These are phyloP conservation scores for Stegastes partitus DNA, from an alignment of 2,113 vertebrate genomes.

Conservation along the genomic window DNA sequence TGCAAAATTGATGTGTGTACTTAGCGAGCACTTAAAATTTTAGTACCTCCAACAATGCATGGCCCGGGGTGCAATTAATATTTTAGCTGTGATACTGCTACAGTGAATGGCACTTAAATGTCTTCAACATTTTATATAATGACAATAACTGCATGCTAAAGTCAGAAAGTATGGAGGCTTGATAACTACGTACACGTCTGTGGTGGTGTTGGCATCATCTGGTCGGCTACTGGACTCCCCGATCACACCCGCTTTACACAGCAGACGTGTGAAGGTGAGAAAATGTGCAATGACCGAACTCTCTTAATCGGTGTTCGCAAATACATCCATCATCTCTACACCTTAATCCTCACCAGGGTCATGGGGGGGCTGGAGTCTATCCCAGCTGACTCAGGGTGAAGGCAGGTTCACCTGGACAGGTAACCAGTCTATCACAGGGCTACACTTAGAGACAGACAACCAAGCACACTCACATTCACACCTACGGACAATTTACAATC, in stretches of 20 bases:
- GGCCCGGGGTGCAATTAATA: slow-evolving; percentile 47
- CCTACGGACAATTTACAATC: too few relatives aligned
- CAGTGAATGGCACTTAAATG: slow-evolving; percentile 41
- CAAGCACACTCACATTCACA: too few relatives aligned
- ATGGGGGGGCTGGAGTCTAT: too few relatives aligned
- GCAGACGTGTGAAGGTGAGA: not conserved
- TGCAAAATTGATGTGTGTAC: slow-evolving; percentile 61
- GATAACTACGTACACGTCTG: not conserved
- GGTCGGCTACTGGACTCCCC: too few relatives aligned
- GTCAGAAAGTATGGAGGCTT: not conserved
- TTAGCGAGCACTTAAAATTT: slow-evolving; percentile 49
- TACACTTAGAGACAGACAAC: too few relatives aligned
- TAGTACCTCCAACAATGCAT: slow-evolving; percentile 44
- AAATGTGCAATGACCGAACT: not conserved
- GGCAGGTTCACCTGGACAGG: too few relatives aligned
- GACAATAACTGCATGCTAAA: slow-evolving; percentile 8
- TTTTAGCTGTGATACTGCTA: slow-evolving; percentile 47
- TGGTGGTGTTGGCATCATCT: not conserved
- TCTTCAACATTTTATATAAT: slow-evolving; percentile 33
- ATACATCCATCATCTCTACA: too few relatives aligned
- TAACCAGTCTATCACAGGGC: too few relatives aligned
- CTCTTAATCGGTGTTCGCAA: not conserved
- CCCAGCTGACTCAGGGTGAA: too few relatives aligned
- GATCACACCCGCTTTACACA: not conserved
- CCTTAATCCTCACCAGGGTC: too few relatives aligned